These are phyloP conservation scores for Oligia strigilis DNA, from an alignment of 2,888 invertebrate genomes.

Conservation along the genomic window DNA sequence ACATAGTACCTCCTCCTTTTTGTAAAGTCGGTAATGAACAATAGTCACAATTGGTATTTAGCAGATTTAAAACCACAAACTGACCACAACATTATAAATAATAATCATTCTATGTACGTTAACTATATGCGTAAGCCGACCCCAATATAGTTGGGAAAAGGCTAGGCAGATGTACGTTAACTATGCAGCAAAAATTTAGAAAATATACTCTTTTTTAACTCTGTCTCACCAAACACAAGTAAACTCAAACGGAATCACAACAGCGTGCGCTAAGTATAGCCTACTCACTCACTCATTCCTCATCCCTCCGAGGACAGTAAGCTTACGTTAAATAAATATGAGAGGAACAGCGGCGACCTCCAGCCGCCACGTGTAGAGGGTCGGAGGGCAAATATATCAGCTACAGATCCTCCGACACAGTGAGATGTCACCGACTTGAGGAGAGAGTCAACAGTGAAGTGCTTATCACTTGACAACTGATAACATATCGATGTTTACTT, in stretches of 20 bases:
- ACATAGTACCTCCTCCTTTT: no score
- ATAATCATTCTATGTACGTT: neutral
- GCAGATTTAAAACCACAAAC: neutral
- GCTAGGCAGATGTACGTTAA: neutral
- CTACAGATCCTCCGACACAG: conserved; percentile 16
- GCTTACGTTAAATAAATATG: conserved; percentile 49
- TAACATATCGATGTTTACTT: conserved; percentile 19
- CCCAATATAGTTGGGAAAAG: no score
- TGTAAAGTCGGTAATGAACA: no score
- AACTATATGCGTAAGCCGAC: neutral
- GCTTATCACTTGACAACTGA: conserved; percentile 31
- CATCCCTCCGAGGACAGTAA: conserved; percentile 18
- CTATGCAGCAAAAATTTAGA: neutral
- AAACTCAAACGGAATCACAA: conserved; percentile 25
- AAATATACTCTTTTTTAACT: neutral
- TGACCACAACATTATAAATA: neutral
- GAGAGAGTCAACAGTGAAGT: conserved; percentile 29
- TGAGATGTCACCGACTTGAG: neutral
- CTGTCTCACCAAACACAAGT: neutral
- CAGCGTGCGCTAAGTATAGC: conserved; percentile 1
- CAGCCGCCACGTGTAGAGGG: conserved; percentile 12
- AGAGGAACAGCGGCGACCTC: conserved; percentile 30
- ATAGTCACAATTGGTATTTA: no score
- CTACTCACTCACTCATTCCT: conserved; percentile 26
- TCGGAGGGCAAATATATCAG: conserved; percentile 42